Base-by-base conservation (phyloP, 2,113 vertebrate species). In the Sebastes fasciatus region DNA sequence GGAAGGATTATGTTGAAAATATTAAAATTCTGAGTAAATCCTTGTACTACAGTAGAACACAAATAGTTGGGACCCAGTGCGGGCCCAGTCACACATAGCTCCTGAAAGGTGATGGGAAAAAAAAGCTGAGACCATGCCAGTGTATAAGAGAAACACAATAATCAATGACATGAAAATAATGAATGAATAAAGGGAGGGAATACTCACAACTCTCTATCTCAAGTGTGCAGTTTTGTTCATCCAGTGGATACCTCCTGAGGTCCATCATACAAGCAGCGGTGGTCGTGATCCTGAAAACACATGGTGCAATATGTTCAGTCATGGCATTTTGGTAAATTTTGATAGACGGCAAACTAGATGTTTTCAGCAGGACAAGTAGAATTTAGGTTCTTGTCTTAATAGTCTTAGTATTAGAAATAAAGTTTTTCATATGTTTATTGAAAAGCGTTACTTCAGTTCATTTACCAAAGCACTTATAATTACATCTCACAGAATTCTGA, bases 181-280 rank as follows among this genome's bases (percentile, higher is more conserved):
- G n/a, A 6, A 34, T 26, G 13, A 65, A 67, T 23, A 58, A 63
- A 51, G 6, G 13, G 46, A 60, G 7, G 21, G 48, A 49, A 49
- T 75, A 98, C 98, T 98, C 93, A 99, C 98, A 99, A 88, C 98
- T 99, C 84, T 99, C 98, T 83, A 99, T 99, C 92, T 99, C 98
- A 75, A 99, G 93, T 0, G 98, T 99, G 93, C 98, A 99, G 94
- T 99, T 99, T 86, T 99, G 98, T 80, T 99, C 98, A 81, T 99
- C 98, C 93, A 99, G 93, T 0, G 98, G 98, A 69, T 99, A 99
- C 72, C 98, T 92, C 80, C 98, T 94, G 23, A 99, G 95, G 90
- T 99, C 98, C 98, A 99, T 99, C 98, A 99, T 99, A 74, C 98
- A 99, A 64, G 98, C 98, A 85, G 98, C 98, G 2, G 98, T 99